Conservation (phyloP, 2,888 invertebrate species). For the Crocallis elinguaria region DNA sequence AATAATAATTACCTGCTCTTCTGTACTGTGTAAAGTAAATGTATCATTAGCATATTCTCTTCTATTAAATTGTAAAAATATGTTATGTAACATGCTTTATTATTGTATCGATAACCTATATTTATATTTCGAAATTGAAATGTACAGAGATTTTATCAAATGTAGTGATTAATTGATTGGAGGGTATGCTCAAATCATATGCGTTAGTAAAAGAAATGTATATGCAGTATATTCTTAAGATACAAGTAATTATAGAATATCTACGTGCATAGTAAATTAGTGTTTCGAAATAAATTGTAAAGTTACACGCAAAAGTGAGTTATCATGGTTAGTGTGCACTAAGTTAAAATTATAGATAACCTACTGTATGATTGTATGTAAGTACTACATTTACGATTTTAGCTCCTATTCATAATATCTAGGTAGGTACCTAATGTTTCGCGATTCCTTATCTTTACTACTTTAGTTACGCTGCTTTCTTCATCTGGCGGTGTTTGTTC, state of each 20-base stretch:
- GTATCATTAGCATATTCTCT: constrained; percentile 6
- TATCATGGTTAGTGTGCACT: constrained; percentile 79
- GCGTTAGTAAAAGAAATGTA: constrained; percentile 41
- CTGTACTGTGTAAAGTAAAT: constrained; percentile 18
- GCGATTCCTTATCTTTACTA: neutral
- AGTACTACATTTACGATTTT: constrained; percentile 51
- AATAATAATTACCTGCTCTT: constrained; percentile 1
- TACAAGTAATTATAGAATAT: constrained; percentile 48
- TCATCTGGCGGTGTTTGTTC: constrained; percentile 11
- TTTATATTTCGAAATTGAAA: constrained; percentile 29
- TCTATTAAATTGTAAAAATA: constrained; percentile 20
- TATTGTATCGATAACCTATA: constrained; percentile 8
- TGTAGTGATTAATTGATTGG: constrained; percentile 43
- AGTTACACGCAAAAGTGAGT: constrained; percentile 84
- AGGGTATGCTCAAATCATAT: constrained; percentile 65
- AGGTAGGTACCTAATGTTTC: constrained; percentile 8
- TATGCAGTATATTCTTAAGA: constrained; percentile 48
- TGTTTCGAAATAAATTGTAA: constrained; percentile 83
- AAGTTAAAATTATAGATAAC: constrained; percentile 59
- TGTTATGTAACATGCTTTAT: neutral
- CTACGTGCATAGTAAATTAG: constrained; percentile 50
- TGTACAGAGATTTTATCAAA: constrained; percentile 62
- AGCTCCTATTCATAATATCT: constrained; percentile 54
- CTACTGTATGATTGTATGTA: constrained; percentile 56
- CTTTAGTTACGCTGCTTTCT: constrained; percentile 2